phyloP scores from a whole-genome alignment of 2,888 invertebrate species.

The Eudemis profundana region DNA sequence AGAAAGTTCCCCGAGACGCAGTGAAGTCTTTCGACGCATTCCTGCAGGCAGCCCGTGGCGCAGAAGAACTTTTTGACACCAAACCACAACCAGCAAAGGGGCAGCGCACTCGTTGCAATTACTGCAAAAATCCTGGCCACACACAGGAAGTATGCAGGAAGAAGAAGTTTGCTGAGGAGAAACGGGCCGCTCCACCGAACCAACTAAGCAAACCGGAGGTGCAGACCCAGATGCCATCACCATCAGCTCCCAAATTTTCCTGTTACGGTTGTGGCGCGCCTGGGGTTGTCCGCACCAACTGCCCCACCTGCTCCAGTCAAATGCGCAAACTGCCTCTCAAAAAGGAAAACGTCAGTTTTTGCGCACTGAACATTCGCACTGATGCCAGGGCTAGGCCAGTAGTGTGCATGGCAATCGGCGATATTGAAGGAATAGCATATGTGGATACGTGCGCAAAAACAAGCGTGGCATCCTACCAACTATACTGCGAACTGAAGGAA shows the following conservation, averaged over 20 bases:
- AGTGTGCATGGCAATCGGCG: background rate
- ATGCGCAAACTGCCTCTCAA: background rate
- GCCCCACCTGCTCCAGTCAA: background rate
- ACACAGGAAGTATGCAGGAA: background rate
- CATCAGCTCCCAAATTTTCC: no score
- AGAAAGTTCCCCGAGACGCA: no score
- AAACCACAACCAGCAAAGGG: constrained; percentile 48
- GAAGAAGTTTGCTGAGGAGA: background rate
- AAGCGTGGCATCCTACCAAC: constrained; percentile 20
- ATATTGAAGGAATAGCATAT: constrained; percentile 2
- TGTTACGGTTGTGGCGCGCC: constrained; percentile 2
- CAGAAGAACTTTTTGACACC: no score
- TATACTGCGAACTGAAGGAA: constrained; percentile 13
- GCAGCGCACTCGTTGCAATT: background rate
- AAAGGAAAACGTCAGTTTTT: constrained; percentile 19
- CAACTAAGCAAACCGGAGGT: background rate
- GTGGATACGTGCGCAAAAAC: constrained; percentile 31
- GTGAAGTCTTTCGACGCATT: no score
- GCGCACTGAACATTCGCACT: background rate
- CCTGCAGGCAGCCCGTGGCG: no score
- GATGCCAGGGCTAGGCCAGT: constrained; percentile 29
- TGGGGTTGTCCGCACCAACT: background rate
- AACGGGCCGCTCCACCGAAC: background rate
- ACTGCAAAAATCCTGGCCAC: background rate
- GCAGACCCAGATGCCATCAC: background rate